Percentiles rank a stretch among this genome's conserved stretches.
Conservation (phyloP, 2,113 vertebrate species). For the Pelvicachromis taeniatus region DNA sequence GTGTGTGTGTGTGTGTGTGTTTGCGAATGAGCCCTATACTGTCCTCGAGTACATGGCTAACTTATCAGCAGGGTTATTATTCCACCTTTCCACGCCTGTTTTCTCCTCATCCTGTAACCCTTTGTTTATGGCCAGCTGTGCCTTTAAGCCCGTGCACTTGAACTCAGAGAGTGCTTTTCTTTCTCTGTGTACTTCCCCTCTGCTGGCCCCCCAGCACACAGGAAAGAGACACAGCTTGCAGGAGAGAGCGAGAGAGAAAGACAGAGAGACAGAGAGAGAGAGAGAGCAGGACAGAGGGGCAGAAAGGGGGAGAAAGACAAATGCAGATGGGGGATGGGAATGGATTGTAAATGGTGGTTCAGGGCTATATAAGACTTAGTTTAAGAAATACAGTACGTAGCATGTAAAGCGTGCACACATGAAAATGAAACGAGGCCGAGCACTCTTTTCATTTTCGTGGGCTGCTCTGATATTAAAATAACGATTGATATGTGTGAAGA, state of each 20-base stretch:
- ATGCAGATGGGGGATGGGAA: slow-evolving; percentile 68
- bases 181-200: slow-evolving; percentile 65
- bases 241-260: slow-evolving; percentile 29
- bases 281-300: slow-evolving; percentile 47
- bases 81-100: slow-evolving; percentile 14
- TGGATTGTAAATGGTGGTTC: slow-evolving; percentile 55
- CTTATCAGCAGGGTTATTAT: slow-evolving; percentile 33
- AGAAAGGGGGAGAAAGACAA: slow-evolving; percentile 62
- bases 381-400: slow-evolving; percentile 10
- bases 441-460: not conserved
- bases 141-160: slow-evolving; percentile 72
- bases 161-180: slow-evolving; percentile 71
- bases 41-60: not conserved
- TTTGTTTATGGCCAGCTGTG: slow-evolving; percentile 59
- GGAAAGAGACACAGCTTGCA: slow-evolving; percentile 64
- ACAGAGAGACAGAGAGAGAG: not conserved
- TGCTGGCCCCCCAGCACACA: slow-evolving; percentile 67
- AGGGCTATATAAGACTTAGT: slow-evolving; percentile 35
- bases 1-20: not conserved
- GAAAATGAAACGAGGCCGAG: not conserved
- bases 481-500: not conserved
- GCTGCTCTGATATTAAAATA: not conserved
- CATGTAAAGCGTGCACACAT: not conserved
- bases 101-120: slow-evolving; percentile 17
- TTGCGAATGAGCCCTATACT: slow-evolving; percentile 3